These are phyloP conservation scores for Halocaridina rubra DNA, from an alignment of 2,888 invertebrate genomes.

Conservation along the genomic window DNA sequence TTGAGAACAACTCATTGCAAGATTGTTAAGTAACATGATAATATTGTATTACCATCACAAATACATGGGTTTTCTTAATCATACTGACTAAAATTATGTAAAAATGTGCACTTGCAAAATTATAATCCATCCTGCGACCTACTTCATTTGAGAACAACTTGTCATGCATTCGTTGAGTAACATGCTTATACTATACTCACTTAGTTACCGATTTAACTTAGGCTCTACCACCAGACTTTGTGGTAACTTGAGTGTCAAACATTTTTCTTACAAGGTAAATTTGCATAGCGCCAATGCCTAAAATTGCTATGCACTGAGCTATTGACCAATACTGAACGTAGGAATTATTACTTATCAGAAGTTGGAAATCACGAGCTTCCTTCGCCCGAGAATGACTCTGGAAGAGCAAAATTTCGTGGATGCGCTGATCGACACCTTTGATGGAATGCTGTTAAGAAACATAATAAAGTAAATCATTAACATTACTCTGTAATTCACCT, in stretches of 20 bases:
- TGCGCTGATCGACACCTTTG: conserved; percentile 83
- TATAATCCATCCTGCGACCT: no score
- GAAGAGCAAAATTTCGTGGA: conserved; percentile 74
- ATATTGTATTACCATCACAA: no score
- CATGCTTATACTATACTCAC: neutral
- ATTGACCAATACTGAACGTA: conserved; percentile 93
- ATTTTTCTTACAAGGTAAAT: conserved; percentile 70
- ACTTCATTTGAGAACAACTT: no score
- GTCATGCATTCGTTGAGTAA: no score
- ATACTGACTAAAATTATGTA: no score
- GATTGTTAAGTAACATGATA: no score
- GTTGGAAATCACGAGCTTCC: conserved; percentile 85
- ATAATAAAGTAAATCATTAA: no score
- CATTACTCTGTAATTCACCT: no score
- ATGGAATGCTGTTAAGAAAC: conserved; percentile 76
- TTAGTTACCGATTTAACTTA: neutral
- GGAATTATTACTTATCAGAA: conserved; percentile 82
- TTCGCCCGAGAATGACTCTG: conserved; percentile 59
- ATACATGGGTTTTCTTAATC: no score
- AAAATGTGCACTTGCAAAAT: no score
- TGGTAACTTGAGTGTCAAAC: conserved; percentile 22
- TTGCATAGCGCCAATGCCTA: conserved; percentile 81
- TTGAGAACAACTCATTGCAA: no score
- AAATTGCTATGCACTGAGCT: conserved; percentile 85
- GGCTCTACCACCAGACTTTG: conserved; percentile 47